phyloP scores from a whole-genome alignment of 2,797 vertebrate species.

The Xenentodon cancila region DNA sequence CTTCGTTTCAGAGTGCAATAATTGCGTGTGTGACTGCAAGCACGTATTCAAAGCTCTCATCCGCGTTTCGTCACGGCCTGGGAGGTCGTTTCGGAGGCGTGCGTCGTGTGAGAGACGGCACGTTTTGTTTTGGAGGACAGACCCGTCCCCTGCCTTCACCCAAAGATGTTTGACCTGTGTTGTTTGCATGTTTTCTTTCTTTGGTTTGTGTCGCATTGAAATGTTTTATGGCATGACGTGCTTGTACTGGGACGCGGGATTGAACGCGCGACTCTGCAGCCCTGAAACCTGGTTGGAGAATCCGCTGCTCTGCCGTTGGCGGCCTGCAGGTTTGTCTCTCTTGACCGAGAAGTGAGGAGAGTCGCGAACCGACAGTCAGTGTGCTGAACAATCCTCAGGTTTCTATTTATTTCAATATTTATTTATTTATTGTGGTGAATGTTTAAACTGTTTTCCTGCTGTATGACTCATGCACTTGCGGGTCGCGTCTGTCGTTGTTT shows the following conservation, averaged over 20 bases:
- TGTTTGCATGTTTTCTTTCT: conserved; percentile 37
- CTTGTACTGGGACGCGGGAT: conserved; percentile 52
- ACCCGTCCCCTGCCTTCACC: conserved; percentile 62
- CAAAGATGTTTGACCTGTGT: conserved; percentile 13
- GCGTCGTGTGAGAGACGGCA: conserved; percentile 32
- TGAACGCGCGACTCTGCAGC: conserved; percentile 49
- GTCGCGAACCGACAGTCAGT: conserved; percentile 44
- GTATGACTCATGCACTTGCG: conserved; percentile 63
- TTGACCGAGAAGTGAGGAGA: conserved; percentile 53
- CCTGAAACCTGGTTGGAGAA: conserved; percentile 46
- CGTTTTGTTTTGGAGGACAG: conserved; percentile 67
- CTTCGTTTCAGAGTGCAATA: conserved; percentile 30
- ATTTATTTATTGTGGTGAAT: conserved; percentile 74
- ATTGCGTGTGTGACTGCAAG: conserved; percentile 35
- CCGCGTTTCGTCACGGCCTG: conserved; percentile 34
- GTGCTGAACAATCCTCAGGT: conserved; percentile 78
- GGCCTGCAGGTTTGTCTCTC: conserved; percentile 61
- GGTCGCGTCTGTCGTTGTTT: conserved; percentile 47
- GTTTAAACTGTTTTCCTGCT: conserved; percentile 57
- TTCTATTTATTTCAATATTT: conserved; percentile 82
- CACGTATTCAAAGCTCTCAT: conserved; percentile 33
- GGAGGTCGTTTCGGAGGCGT: conserved; percentile 12
- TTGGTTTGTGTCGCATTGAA: conserved; percentile 31
- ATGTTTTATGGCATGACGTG: conserved; percentile 53
- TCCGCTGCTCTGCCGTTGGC: conserved; percentile 60